Percentiles rank a stretch among this genome's conserved stretches.
Conservation (phyloP, 64 coral and sea anemone genomes). For the Anthopleura sola region DNA sequence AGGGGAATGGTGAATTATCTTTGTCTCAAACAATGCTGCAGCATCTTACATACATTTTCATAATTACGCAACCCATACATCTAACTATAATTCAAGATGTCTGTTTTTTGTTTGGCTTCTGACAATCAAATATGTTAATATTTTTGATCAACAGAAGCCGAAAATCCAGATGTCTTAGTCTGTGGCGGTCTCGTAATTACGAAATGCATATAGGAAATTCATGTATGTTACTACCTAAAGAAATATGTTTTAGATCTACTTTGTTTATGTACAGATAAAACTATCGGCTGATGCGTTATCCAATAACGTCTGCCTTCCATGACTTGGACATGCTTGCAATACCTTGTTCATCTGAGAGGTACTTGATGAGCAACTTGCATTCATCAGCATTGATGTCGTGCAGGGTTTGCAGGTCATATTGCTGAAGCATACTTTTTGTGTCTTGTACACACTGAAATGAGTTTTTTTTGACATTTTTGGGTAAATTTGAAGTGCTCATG, state of each 20-base stretch:
- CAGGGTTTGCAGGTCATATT: constrained; percentile 40
- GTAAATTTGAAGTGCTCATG: not conserved
- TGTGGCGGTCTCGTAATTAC: no score
- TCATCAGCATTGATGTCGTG: constrained; percentile 60
- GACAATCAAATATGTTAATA: no score
- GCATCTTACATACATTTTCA: no score
- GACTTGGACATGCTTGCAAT: constrained; percentile 53
- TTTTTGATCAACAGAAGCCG: no score
- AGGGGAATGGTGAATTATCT: no score
- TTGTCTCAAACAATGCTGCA: no score
- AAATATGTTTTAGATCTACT: not conserved
- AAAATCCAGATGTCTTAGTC: no score
- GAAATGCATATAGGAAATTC: not conserved
- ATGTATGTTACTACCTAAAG: not conserved
- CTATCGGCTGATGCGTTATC: not conserved
- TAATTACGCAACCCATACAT: no score
- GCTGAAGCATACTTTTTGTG: constrained; percentile 66
- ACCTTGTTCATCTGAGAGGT: constrained; percentile 73
- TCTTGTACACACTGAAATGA: constrained; percentile 76
- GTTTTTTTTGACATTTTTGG: not conserved
- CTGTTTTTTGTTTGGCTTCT: no score
- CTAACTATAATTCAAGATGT: no score
- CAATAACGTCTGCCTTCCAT: constrained; percentile 63
- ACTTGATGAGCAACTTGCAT: constrained; percentile 76
- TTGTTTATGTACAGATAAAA: constrained; percentile 2